These are phyloP conservation scores for Apoderus coryli DNA, from an alignment of 2,888 invertebrate genomes.

Conservation along the genomic window DNA sequence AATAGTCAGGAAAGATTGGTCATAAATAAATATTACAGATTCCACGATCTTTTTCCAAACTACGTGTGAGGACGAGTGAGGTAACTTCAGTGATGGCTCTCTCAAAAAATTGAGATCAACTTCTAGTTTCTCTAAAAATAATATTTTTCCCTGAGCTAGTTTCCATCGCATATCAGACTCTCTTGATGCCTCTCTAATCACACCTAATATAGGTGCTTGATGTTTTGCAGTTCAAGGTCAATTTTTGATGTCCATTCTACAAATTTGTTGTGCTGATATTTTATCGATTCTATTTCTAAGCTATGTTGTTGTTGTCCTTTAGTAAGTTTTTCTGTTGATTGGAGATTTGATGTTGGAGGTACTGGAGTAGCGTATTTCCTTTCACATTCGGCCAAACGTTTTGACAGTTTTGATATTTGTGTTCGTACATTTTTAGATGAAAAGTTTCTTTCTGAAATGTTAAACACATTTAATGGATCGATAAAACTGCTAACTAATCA, in stretches of 20 bases:
- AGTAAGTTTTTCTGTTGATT: slow-evolving; percentile 5
- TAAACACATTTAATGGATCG: too few species aligned
- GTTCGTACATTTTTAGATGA: too few species aligned
- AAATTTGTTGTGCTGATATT: slow-evolving; percentile 32
- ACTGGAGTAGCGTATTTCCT: slow-evolving; percentile 11
- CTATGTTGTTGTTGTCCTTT: slow-evolving; percentile 14
- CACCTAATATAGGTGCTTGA: not conserved
- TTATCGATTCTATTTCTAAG: slow-evolving; percentile 23
- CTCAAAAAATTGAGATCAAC: slow-evolving; percentile 21
- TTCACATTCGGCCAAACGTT: too few species aligned
- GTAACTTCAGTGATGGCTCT: too few species aligned
- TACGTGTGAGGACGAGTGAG: too few species aligned
- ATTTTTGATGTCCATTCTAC: slow-evolving; percentile 38
- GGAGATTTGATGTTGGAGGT: too few species aligned
- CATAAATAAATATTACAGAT: too few species aligned
- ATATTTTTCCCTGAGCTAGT: slow-evolving; percentile 20
- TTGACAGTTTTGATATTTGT: too few species aligned
- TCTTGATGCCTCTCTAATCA: slow-evolving; percentile 12
- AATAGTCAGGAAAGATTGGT: too few species aligned
- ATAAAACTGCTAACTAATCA: too few species aligned
- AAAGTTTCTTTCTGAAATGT: too few species aligned
- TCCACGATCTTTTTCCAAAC: too few species aligned
- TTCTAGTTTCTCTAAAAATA: slow-evolving; percentile 21
- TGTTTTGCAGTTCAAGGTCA: slow-evolving; percentile 29
- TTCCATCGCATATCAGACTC: slow-evolving; percentile 19